phyloP scores from a whole-genome alignment of 2,888 invertebrate species.

The Uropetala carovei region DNA sequence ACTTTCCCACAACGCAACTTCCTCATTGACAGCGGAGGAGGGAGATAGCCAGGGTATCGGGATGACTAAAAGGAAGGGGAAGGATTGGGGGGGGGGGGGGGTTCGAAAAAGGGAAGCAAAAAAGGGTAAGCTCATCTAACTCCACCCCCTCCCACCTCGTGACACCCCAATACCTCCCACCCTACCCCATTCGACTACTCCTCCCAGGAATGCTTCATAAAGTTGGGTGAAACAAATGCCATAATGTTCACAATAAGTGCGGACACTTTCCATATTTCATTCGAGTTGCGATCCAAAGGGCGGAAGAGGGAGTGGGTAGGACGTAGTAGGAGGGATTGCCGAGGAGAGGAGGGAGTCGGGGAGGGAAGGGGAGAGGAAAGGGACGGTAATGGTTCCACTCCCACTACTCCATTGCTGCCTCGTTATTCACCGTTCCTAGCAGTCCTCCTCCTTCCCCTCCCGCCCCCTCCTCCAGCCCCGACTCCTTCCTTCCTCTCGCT shows the following conservation, averaged over 20 bases:
- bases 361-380: background rate
- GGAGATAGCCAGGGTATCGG: slow-evolving; percentile 29
- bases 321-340: too few relatives aligned
- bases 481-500: background rate
- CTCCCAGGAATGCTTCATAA: slow-evolving; percentile 60
- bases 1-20: background rate
- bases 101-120: too few relatives aligned
- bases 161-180: background rate
- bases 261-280: slow-evolving; percentile 66
- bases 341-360: background rate
- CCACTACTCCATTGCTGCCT: slow-evolving; percentile 44
- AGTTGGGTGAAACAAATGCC: slow-evolving; percentile 65
- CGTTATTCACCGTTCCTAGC: slow-evolving; percentile 51
- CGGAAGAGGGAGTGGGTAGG: background rate
- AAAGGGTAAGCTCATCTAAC: background rate
- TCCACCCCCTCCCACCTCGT: background rate
- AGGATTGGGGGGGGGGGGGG: background rate
- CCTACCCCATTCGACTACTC: background rate
- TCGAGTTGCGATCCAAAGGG: slow-evolving; percentile 35
- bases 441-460: slow-evolving; percentile 8
- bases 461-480: background rate
- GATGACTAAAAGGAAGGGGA: background rate
- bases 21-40: slow-evolving; percentile 21
- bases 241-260: slow-evolving; percentile 65
- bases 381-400: slow-evolving; percentile 37